Conservation (phyloP, 2,797 vertebrate species). For the Buceros bicornis region DNA sequence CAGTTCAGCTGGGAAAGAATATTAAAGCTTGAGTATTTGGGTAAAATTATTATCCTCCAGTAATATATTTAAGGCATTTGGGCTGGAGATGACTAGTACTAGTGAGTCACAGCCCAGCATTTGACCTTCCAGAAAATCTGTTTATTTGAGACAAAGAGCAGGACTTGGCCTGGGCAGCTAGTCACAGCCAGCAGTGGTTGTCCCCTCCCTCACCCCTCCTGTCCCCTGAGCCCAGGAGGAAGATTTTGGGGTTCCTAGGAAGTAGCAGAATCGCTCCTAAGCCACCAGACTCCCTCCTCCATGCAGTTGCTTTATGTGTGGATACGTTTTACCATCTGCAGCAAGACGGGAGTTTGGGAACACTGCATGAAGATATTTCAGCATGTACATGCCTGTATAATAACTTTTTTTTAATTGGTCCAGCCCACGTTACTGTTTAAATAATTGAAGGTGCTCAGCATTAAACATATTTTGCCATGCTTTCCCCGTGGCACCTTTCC, state of each 20-base stretch:
- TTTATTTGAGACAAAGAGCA: neutral
- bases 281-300: neutral
- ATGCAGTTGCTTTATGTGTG: neutral
- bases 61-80: constrained; percentile 20
- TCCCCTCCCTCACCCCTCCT: neutral
- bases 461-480: constrained; percentile 50
- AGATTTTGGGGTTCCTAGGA: neutral
- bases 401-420: neutral
- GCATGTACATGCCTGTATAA: constrained; percentile 20
- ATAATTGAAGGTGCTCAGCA: constrained; percentile 63
- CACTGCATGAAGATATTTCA: neutral
- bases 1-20: constrained; percentile 73
- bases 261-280: neutral
- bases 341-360: neutral
- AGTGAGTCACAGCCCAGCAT: constrained; percentile 12
- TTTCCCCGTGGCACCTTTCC: constrained; percentile 62
- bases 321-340: neutral
- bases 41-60: constrained; percentile 53
- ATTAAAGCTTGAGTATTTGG: constrained; percentile 51
- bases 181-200: neutral
- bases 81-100: neutral
- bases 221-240: neutral
- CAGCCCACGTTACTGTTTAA: constrained; percentile 52
- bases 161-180: neutral
- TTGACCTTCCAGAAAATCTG: neutral